A percentile compares a stretch with the other conserved stretches of the same genome.
Conservation (phyloP, 2,113 vertebrate genomes). For the Caloenas nicobarica region DNA sequence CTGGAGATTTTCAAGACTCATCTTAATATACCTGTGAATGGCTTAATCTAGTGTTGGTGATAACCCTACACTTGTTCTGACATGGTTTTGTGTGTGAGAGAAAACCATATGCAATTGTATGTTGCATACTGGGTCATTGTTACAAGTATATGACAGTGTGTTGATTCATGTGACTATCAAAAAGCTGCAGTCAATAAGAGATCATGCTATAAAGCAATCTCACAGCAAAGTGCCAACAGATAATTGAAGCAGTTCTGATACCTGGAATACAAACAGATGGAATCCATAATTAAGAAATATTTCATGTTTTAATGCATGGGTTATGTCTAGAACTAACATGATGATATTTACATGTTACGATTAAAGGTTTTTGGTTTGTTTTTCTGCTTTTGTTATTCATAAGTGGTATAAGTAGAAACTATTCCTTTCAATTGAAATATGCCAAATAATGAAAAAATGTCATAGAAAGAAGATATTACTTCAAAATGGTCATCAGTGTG, state of each 20-base stretch:
- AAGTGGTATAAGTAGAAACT: background rate
- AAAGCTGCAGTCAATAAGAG: background rate
- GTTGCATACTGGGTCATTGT: background rate
- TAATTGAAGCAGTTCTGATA: background rate
- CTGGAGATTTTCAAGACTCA: background rate
- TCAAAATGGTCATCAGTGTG: background rate
- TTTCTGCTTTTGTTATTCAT: background rate
- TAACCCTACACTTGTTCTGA: background rate
- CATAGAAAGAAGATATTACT: background rate
- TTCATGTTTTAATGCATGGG: background rate
- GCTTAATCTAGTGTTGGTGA: background rate
- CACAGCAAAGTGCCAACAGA: background rate
- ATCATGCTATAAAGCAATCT: background rate
- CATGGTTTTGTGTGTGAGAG: background rate
- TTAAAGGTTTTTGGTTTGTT: rapidly evolving
- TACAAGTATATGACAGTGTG: background rate
- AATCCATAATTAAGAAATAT: background rate
- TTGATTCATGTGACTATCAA: background rate
- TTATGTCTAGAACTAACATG: background rate
- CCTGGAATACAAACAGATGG: background rate
- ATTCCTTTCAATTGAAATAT: background rate
- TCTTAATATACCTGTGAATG: background rate
- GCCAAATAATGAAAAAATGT: background rate
- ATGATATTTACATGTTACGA: background rate
- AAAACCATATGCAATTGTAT: background rate